Evolutionary conservation across 2,113 vertebrate genomes (phyloP).

Genomic region (Pipa parva): DNA sequence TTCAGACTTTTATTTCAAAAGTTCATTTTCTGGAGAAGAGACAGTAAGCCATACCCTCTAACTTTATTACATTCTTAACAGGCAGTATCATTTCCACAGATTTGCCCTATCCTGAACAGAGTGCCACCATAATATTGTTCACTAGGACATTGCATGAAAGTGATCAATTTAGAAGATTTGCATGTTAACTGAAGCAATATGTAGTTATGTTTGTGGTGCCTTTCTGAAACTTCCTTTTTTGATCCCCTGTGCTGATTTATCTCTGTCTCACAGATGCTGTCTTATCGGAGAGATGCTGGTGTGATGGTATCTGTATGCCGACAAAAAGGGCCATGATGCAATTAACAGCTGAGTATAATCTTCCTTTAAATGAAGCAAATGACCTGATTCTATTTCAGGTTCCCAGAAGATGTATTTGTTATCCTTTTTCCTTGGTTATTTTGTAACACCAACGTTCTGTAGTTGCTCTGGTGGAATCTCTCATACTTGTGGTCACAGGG

Average conservation of each 20-base stretch:
- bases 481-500: not conserved
- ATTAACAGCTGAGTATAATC: not conserved
- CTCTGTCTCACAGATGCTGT: not conserved
- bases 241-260: not conserved
- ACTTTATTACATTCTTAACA: no score
- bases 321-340: not conserved
- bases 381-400: not conserved
- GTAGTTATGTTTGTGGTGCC: not conserved
- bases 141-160: no score
- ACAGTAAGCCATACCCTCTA: no score
- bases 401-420: not conserved
- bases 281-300: not conserved
- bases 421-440: not conserved
- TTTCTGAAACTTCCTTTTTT: not conserved
- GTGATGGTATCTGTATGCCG: not conserved
- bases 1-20: no score
- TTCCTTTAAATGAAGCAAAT: not conserved
- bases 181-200: not conserved
- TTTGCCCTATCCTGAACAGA: no score
- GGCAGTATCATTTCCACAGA: no score
- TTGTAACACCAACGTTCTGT: not conserved
- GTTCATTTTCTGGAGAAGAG: no score
- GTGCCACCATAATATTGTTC: no score
- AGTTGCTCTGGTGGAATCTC: not conserved
- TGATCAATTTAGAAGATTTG: no score